A percentile compares a stretch with the other conserved stretches of the same genome.
phyloP scores from a whole-genome alignment of 2,797 vertebrate genomes.

The Danionella dracula region DNA sequence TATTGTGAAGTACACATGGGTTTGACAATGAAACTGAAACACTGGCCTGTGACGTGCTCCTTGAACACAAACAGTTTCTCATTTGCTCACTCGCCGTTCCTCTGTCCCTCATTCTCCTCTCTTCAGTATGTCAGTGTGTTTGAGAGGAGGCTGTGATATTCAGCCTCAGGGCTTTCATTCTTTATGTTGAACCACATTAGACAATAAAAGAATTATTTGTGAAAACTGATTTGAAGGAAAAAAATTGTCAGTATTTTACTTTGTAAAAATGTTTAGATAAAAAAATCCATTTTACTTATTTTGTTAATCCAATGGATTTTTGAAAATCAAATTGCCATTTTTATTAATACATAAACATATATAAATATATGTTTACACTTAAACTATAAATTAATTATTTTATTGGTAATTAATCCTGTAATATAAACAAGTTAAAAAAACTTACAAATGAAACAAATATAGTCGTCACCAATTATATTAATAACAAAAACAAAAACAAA shows the following conservation, averaged over 20 bases:
- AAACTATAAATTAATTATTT: background rate
- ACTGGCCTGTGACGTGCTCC: background rate
- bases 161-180: conserved; percentile 4
- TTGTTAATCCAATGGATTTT: too few relatives aligned
- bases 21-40: background rate
- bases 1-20: background rate
- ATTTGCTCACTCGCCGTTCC: background rate
- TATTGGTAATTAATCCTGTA: background rate
- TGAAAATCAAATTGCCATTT: background rate
- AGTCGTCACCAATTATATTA: too few relatives aligned
- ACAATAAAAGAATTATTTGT: conserved; percentile 9
- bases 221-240: background rate
- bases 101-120: background rate
- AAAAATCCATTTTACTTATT: background rate
- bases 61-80: background rate
- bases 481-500: too few relatives aligned
- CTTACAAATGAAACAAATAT: too few relatives aligned
- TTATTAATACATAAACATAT: background rate
- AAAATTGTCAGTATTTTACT: background rate
- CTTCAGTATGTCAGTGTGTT: background rate
- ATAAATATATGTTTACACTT: background rate
- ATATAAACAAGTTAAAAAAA: too few relatives aligned
- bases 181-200: background rate
- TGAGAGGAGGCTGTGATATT: conserved; percentile 27
- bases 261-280: background rate